These are phyloP conservation scores for Aplochiton taeniatus DNA, from an alignment of 2,797 vertebrate species.

Conservation along the genomic window DNA sequence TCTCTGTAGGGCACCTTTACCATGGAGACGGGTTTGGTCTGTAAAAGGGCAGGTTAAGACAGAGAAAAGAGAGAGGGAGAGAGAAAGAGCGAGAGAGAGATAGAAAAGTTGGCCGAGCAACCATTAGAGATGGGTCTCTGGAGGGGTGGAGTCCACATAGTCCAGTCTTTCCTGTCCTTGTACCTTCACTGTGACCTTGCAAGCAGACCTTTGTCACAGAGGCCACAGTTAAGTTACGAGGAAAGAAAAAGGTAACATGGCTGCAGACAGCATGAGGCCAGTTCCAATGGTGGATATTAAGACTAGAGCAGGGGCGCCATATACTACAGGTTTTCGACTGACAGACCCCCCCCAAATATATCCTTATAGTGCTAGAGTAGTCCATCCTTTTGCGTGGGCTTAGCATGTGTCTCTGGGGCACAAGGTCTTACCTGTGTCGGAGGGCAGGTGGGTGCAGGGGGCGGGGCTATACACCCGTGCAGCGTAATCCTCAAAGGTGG, in stretches of 20 bases:
- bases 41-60: constrained; percentile 70
- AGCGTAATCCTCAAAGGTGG: constrained; percentile 95
- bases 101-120: no score
- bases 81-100: constrained; percentile 46
- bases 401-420: no score
- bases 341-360: background rate
- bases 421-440: constrained; percentile 83
- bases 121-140: no score
- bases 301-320: no score
- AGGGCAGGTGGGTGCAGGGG: constrained; percentile 87
- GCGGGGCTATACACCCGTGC: constrained; percentile 96
- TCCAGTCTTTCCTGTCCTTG: no score
- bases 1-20: no score
- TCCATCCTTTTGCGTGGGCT: no score
- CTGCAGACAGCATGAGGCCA: background rate
- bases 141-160: no score
- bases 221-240: constrained; percentile 18
- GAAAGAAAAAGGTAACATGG: constrained; percentile 11
- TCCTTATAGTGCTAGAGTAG: no score
- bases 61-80: constrained; percentile 69
- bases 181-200: no score
- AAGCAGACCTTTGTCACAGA: constrained; percentile 17
- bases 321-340: background rate
- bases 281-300: background rate
- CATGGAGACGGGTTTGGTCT: no score